phyloP scores from a whole-genome alignment of 2,797 vertebrate species.

The Cynopterus sphinx region DNA sequence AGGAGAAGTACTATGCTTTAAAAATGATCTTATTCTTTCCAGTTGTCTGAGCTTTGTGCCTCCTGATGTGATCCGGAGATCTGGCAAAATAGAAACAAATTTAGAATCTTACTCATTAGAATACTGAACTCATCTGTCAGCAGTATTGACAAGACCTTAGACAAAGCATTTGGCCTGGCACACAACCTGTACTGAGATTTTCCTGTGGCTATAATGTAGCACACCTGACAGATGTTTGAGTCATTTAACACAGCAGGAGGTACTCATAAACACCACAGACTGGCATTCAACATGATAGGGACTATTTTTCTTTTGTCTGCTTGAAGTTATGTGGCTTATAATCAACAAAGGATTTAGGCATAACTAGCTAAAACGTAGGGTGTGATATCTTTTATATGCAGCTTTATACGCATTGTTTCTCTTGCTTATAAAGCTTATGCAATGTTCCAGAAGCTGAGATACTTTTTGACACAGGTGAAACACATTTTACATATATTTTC shows the following conservation, averaged over 20 bases:
- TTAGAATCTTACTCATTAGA: constrained; percentile 84
- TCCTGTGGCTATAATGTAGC: constrained; percentile 80
- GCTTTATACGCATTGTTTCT: constrained; percentile 20
- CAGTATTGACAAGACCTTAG: constrained; percentile 81
- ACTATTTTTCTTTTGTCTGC: constrained; percentile 76
- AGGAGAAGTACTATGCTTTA: constrained; percentile 81
- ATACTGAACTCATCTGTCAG: constrained; percentile 83
- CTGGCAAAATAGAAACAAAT: constrained; percentile 83
- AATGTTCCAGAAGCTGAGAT: constrained; percentile 67
- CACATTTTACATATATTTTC: constrained; percentile 51
- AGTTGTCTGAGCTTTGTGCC: constrained; percentile 78
- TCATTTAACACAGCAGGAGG: constrained; percentile 81
- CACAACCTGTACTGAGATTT: constrained; percentile 77
- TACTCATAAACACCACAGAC: constrained; percentile 79
- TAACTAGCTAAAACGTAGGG: constrained; percentile 67
- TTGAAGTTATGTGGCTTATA: constrained; percentile 66
- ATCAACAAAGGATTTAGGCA: constrained; percentile 71
- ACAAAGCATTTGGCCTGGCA: constrained; percentile 82
- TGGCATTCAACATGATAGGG: constrained; percentile 60
- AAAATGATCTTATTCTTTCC: constrained; percentile 79
- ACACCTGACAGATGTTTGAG: constrained; percentile 86
- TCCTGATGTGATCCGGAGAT: constrained; percentile 79
- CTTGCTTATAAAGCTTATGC: constrained; percentile 10
- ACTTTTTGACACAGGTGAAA: constrained; percentile 68
- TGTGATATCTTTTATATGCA: constrained; percentile 64